Conservation (phyloP, 2,113 vertebrate genomes). For the mouse (Mus musculus) region DNA sequence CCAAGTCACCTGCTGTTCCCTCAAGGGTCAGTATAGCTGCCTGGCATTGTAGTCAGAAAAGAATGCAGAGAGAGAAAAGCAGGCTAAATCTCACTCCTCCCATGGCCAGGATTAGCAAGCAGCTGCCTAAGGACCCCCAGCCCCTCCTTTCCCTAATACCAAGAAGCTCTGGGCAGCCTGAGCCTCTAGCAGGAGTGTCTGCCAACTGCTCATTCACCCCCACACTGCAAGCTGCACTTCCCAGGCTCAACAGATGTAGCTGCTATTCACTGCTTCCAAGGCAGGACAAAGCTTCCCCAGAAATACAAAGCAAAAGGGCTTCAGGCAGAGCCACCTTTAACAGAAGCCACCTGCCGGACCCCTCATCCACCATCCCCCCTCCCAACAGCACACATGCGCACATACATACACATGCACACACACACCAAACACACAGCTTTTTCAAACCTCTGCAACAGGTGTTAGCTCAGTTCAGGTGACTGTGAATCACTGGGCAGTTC, state of each 20-base stretch:
- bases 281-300: constrained; percentile 86
- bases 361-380: constrained; percentile 49
- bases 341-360: constrained; percentile 86
- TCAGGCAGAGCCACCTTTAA: constrained; percentile 79
- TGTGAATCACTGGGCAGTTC: constrained; percentile 13
- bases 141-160: neutral
- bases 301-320: constrained; percentile 85
- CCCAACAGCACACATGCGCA: no score
- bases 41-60: neutral
- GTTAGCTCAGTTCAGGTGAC: constrained; percentile 9
- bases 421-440: neutral
- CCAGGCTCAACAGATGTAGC: constrained; percentile 88
- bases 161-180: neutral
- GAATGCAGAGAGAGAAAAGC: neutral
- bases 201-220: constrained; percentile 73
- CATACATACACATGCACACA: neutral
- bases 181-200: constrained; percentile 81
- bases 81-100: constrained; percentile 2
- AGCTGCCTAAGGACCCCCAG: constrained; percentile 46
- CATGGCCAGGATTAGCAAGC: constrained; percentile 61
- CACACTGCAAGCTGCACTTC: constrained; percentile 64
- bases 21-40: neutral
- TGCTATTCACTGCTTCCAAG: constrained; percentile 87
- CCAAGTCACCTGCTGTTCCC: constrained; percentile 28
- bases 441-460: constrained; percentile 5